Evolutionary conservation across 2,113 vertebrate species (phyloP).

Genomic region (Chaetorhynchus papuensis): DNA sequence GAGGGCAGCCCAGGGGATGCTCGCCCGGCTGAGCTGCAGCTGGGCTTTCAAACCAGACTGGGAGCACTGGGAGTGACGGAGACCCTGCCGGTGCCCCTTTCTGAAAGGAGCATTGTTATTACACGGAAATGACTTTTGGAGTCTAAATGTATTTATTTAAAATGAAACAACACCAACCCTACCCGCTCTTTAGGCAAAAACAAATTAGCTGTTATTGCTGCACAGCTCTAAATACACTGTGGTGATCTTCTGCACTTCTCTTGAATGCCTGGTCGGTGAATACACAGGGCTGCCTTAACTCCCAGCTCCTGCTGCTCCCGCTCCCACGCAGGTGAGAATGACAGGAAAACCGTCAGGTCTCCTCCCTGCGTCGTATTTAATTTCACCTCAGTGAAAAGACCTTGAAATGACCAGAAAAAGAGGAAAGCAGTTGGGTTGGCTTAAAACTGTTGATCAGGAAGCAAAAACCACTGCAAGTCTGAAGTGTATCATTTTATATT

Average conservation of each 20-base stretch:
- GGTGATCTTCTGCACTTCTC: background rate
- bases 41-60: background rate
- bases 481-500: background rate
- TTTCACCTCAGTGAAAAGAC: background rate
- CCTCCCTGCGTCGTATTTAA: rapidly evolving
- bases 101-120: conserved; percentile 51
- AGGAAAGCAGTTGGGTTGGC: background rate
- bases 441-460: conserved; percentile 18
- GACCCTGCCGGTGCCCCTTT: conserved; percentile 15
- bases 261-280: background rate
- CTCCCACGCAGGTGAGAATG: background rate
- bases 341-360: background rate
- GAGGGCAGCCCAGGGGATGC: background rate
- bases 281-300: background rate
- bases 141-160: conserved; percentile 20
- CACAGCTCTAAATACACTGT: background rate
- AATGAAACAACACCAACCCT: conserved; percentile 36
- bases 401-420: background rate
- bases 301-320: rapidly evolving
- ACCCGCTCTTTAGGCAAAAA: background rate
- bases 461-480: background rate
- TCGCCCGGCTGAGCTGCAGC: rapidly evolving
- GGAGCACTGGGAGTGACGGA: background rate
- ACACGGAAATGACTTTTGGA: conserved; percentile 47
- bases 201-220: background rate